A percentile compares a stretch with the other conserved stretches of the same genome.
Evolutionary conservation across 1,140 invertebrate genomes (phyloP).

Genomic region (Drosophila lini): DNA sequence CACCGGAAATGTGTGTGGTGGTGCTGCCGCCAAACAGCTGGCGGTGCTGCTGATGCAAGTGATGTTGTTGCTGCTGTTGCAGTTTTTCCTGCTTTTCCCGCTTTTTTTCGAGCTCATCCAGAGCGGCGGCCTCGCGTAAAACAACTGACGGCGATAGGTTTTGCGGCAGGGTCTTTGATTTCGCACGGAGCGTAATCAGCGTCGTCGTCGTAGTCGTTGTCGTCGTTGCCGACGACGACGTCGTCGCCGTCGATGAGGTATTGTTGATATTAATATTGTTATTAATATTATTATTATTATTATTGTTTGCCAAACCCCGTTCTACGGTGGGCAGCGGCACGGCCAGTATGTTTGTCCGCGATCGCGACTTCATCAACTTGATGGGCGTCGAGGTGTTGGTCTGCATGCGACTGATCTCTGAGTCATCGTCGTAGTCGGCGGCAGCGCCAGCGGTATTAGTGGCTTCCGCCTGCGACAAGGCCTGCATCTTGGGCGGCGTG

Average conservation of each 20-base stretch:
- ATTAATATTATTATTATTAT: slow-evolving; percentile 25
- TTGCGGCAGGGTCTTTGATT: slow-evolving; percentile 87
- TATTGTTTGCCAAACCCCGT: slow-evolving; percentile 56
- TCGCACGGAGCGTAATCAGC: slow-evolving; percentile 85
- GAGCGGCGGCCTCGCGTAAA: slow-evolving; percentile 66
- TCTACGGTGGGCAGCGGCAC: slow-evolving; percentile 74
- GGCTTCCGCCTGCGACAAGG: slow-evolving; percentile 48
- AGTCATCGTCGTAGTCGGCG: slow-evolving; percentile 78
- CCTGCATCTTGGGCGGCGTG: slow-evolving; percentile 69
- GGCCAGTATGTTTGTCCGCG: slow-evolving; percentile 81
- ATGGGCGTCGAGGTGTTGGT: slow-evolving; percentile 84
- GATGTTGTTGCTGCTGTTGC: slow-evolving; percentile 17
- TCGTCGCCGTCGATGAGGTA: slow-evolving; percentile 5
- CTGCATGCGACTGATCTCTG: slow-evolving; percentile 84
- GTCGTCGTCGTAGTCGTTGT: slow-evolving; percentile 83
- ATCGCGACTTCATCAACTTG: slow-evolving; percentile 84
- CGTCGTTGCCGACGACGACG: slow-evolving; percentile 70
- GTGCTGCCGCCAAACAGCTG: slow-evolving; percentile 72
- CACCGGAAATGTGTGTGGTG: slow-evolving; percentile 41
- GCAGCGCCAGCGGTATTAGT: neutral
- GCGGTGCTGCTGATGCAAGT: slow-evolving; percentile 37
- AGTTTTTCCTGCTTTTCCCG: slow-evolving; percentile 28
- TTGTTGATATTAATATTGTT: slow-evolving; percentile 52
- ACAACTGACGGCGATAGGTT: slow-evolving; percentile 84
- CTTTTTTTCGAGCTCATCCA: slow-evolving; percentile 56